Conservation (phyloP, 2,113 vertebrate genomes). For the Grantiella picta region DNA sequence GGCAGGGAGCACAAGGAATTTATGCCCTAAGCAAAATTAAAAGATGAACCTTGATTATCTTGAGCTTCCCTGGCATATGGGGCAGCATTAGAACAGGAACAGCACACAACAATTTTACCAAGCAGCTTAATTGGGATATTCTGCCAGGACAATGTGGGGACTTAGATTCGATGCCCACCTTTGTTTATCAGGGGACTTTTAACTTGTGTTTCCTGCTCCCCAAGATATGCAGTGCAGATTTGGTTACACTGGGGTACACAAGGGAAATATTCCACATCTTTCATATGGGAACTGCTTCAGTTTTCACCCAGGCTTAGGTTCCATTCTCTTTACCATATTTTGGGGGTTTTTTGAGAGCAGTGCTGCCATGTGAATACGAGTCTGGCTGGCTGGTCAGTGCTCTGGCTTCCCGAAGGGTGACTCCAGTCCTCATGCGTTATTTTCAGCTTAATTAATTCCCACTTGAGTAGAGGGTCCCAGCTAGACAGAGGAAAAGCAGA, state of each 20-base stretch:
- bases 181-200: background rate
- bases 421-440: background rate
- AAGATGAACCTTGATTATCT: constrained; percentile 26
- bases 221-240: background rate
- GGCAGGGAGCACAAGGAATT: background rate
- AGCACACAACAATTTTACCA: background rate
- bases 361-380: fast-evolving
- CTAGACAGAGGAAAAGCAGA: background rate
- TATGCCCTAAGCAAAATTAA: constrained; percentile 22
- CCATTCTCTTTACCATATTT: background rate
- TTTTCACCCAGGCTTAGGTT: background rate
- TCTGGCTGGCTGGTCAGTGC: background rate
- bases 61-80: background rate
- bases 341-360: background rate
- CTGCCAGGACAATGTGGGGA: background rate
- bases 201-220: background rate
- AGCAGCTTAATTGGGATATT: constrained; percentile 1
- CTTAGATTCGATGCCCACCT: background rate
- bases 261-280: background rate
- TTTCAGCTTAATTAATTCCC: background rate
- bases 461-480: background rate
- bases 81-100: background rate
- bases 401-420: background rate
- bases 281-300: background rate
- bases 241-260: background rate